phyloP scores from a whole-genome alignment of 1,140 invertebrate genomes.

The Reticulitermes speratus region DNA sequence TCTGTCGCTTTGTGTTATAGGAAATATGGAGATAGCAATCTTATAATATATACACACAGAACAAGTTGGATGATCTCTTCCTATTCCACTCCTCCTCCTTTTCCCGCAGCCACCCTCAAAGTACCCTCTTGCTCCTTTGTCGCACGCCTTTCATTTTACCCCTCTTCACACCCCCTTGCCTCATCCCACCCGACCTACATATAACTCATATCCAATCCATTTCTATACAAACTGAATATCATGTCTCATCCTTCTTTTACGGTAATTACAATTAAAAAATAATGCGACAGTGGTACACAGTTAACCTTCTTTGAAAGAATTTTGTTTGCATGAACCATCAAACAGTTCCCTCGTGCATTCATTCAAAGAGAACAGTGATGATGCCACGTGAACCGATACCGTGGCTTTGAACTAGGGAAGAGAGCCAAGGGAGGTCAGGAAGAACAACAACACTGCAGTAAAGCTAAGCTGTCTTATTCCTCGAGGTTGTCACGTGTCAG shows the following conservation, averaged over 20 bases:
- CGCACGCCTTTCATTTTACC: not conserved
- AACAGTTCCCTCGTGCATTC: too few relatives aligned
- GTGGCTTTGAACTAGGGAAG: too few relatives aligned
- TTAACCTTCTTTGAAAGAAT: not conserved
- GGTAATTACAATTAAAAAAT: constrained; percentile 18
- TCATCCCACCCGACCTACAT: not conserved
- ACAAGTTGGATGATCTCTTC: constrained; percentile 15
- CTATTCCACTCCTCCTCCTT: not conserved
- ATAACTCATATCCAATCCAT: constrained; percentile 8
- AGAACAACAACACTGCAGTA: too few relatives aligned
- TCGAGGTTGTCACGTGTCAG: too few relatives aligned
- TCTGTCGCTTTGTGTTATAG: constrained; percentile 15
- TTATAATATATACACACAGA: constrained; percentile 17
- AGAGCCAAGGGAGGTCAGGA: too few relatives aligned
- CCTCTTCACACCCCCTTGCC: not conserved
- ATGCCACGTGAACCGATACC: too few relatives aligned
- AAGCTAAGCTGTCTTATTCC: too few relatives aligned
- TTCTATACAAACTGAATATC: not conserved
- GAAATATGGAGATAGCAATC: constrained; percentile 18
- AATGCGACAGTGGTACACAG: not conserved
- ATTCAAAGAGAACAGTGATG: too few relatives aligned
- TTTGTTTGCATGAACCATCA: too few relatives aligned
- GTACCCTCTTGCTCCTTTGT: constrained; percentile 1
- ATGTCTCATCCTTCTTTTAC: not conserved
- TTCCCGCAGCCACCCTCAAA: not conserved